Conservation (phyloP, 2,797 vertebrate genomes). For the Protonibea diacanthus region DNA sequence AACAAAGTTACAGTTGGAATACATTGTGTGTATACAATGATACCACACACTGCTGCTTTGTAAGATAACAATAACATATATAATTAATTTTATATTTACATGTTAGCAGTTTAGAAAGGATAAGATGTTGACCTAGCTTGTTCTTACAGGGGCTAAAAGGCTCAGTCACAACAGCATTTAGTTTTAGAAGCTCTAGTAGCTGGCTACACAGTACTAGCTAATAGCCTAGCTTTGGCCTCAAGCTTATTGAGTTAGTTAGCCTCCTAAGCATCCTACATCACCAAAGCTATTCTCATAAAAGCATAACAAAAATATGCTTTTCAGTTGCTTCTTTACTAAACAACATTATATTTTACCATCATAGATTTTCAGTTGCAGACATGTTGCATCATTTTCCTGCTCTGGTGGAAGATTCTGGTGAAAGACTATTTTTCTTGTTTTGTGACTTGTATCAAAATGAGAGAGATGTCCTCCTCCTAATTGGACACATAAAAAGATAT, state of each 20-base stretch:
- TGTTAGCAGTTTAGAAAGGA: background rate
- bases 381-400: background rate
- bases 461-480: conserved; percentile 3
- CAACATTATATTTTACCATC: background rate
- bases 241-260: background rate
- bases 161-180: background rate
- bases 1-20: background rate
- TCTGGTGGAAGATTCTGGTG: background rate
- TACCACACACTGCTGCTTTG: background rate
- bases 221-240: background rate
- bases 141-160: background rate
- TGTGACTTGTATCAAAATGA: background rate
- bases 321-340: background rate
- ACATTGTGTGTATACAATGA: background rate
- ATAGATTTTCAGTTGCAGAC: background rate
- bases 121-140: background rate
- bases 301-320: background rate
- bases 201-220: background rate
- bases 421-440: background rate
- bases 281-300: background rate
- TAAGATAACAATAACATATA: background rate
- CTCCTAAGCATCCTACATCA: background rate
- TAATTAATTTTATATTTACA: too few species aligned
- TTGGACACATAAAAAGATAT: conserved; percentile 14
- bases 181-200: background rate